These are phyloP conservation scores for Tachuris rubrigastra DNA, from an alignment of 2,113 vertebrate genomes.

Conservation along the genomic window DNA sequence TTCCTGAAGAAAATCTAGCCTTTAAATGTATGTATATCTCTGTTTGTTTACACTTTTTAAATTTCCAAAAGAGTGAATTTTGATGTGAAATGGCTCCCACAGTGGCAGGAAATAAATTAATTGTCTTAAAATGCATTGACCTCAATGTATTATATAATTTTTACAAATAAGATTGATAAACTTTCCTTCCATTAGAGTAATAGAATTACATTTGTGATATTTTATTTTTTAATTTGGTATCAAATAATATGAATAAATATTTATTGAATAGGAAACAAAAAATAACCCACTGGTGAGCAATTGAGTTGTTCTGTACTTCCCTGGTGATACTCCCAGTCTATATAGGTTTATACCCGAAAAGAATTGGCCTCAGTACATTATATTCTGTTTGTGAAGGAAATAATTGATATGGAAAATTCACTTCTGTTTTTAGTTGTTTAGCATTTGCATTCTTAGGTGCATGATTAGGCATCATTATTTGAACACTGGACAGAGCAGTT, in stretches of 20 bases:
- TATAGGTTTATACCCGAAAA: background rate
- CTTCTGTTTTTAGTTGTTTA: background rate
- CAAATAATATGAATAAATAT: background rate
- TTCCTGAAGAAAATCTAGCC: background rate
- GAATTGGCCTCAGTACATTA: background rate
- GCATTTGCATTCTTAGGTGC: background rate
- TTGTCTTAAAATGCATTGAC: background rate
- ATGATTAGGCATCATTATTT: background rate
- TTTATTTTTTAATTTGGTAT: background rate
- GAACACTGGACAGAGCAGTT: background rate
- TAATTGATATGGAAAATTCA: background rate
- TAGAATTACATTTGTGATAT: background rate
- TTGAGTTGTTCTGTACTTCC: background rate
- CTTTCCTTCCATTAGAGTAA: background rate
- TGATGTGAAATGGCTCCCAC: background rate
- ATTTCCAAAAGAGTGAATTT: background rate
- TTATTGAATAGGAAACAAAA: background rate
- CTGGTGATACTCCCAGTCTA: background rate
- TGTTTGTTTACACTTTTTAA: background rate
- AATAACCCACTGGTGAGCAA: background rate
- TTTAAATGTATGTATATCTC: background rate
- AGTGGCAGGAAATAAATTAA: background rate
- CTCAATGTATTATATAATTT: background rate
- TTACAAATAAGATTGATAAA: background rate
- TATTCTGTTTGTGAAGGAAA: background rate